Evolutionary conservation across 2,113 vertebrate genomes (phyloP).

Genomic region (Cochlearius cochlearius): DNA sequence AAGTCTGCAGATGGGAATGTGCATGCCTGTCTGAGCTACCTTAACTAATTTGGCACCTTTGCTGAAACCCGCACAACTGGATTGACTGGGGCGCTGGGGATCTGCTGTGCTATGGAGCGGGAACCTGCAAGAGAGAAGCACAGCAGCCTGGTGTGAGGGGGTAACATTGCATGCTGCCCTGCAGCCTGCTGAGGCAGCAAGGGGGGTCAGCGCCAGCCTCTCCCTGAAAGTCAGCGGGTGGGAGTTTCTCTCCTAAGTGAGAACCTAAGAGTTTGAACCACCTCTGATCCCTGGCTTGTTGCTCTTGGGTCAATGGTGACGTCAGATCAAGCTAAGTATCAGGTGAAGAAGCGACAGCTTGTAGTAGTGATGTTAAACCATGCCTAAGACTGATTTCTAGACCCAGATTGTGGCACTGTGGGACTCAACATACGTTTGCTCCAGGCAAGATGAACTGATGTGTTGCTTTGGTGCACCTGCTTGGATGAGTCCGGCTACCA

Average conservation of each 20-base stretch:
- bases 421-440: not conserved
- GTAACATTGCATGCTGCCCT: accelerated
- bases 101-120: not conserved
- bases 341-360: not conserved
- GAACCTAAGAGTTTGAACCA: not conserved
- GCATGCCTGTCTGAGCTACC: not conserved
- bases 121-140: not conserved
- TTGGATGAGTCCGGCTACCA: not conserved
- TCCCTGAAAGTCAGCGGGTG: not conserved
- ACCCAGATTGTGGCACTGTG: not conserved
- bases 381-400: not conserved
- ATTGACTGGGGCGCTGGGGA: not conserved
- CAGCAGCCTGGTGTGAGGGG: not conserved
- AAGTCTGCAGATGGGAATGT: not conserved
- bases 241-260: not conserved
- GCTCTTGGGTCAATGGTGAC: not conserved
- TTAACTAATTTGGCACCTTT: not conserved
- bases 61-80: not conserved
- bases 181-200: not conserved
- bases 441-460: not conserved
- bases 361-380: not conserved
- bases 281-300: not conserved
- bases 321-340: not conserved
- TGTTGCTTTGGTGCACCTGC: not conserved
- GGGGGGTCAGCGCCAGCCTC: not conserved